Conservation (phyloP, 2,888 invertebrate genomes). For the Lepidocyrtinus sp. region DNA sequence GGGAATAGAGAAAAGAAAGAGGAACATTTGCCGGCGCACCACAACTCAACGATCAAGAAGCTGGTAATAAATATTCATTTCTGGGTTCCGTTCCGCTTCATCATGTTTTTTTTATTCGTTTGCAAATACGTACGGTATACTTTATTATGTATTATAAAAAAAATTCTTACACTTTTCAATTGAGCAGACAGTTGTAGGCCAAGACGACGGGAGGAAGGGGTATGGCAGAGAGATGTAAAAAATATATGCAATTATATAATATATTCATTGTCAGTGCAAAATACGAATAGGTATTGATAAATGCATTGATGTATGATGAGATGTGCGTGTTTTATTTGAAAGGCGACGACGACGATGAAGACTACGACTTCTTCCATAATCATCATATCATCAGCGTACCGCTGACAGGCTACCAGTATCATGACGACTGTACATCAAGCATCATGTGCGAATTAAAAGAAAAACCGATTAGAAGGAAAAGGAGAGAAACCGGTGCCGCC, state of each 20-base stretch:
- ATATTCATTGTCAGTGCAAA: neutral
- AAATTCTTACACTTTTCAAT: slow-evolving; percentile 4
- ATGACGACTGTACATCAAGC: slow-evolving; percentile 16
- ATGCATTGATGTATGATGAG: slow-evolving; percentile 14
- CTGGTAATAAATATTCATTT: slow-evolving; percentile 20
- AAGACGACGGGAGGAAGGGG: neutral
- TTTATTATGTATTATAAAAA: slow-evolving; percentile 7
- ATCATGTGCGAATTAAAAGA: slow-evolving; percentile 2
- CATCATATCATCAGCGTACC: slow-evolving; percentile 17
- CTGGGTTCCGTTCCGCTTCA: slow-evolving; percentile 37
- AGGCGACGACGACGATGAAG: slow-evolving; percentile 7
- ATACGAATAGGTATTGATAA: slow-evolving; percentile 2
- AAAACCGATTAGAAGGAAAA: slow-evolving; percentile 2
- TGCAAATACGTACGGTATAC: neutral
- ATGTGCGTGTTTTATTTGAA: slow-evolving; percentile 44
- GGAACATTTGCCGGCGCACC: slow-evolving; percentile 19
- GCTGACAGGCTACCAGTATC: slow-evolving; percentile 17
- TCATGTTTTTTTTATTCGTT: slow-evolving; percentile 2
- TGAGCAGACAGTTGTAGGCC: neutral
- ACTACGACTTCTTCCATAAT: slow-evolving; percentile 2
- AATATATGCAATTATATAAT: slow-evolving; percentile 22
- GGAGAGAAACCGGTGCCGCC: slow-evolving; percentile 15
- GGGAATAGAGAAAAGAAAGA: slow-evolving; percentile 21
- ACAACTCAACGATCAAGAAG: slow-evolving; percentile 13
- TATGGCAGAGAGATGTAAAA: neutral